Evolutionary conservation across 1,140 invertebrate species (phyloP).

Genomic region (Pachyrhynchus sulphureomaculatus): DNA sequence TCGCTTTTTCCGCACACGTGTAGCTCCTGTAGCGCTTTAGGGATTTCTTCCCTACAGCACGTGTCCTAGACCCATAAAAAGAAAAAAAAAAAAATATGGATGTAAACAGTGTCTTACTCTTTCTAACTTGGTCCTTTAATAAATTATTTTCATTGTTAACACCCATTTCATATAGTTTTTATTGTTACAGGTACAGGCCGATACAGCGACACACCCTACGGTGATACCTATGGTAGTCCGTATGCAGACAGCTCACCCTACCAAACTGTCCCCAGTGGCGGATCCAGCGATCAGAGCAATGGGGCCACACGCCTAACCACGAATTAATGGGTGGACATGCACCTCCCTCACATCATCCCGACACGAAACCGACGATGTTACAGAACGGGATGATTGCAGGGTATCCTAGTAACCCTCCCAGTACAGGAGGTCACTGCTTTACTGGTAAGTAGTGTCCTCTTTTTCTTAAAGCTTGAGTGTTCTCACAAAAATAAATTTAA

Average conservation of each 20-base stretch:
- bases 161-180: too few species aligned
- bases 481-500: too few species aligned
- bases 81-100: too few species aligned
- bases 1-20: too few species aligned
- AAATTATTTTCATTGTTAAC: too few species aligned
- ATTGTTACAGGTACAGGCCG: slow-evolving; percentile 56
- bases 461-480: too few species aligned
- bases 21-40: too few species aligned
- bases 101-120: too few species aligned
- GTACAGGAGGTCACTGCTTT: slow-evolving; percentile 71
- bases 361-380: slow-evolving; percentile 69
- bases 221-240: slow-evolving; percentile 63
- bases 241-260: slow-evolving; percentile 73
- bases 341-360: slow-evolving; percentile 55
- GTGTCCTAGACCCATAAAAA: too few species aligned
- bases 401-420: slow-evolving; percentile 60
- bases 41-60: too few species aligned
- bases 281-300: slow-evolving; percentile 57
- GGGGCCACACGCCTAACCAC: slow-evolving; percentile 46
- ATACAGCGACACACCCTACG: slow-evolving; percentile 65
- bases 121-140: too few species aligned
- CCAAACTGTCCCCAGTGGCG: slow-evolving; percentile 77
- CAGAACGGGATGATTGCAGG: slow-evolving; percentile 71
- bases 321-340: slow-evolving; percentile 50
- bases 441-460: slow-evolving; percentile 53